These are phyloP conservation scores for Mesoligia furuncula DNA, from an alignment of 2,888 invertebrate species.

Conservation along the genomic window DNA sequence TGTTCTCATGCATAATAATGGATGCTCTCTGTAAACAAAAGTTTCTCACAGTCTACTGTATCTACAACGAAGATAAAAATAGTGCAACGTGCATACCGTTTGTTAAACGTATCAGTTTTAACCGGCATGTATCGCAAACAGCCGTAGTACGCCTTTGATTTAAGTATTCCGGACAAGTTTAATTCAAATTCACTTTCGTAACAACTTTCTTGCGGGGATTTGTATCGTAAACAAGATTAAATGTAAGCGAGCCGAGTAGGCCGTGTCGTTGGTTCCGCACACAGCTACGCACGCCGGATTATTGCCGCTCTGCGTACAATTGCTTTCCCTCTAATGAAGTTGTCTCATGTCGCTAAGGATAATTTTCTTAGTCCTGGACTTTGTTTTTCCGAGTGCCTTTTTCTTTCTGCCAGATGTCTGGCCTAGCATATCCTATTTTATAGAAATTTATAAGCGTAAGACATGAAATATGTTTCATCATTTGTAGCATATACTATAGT, in stretches of 20 bases:
- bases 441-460: background rate
- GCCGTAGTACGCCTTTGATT: conserved; percentile 49
- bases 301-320: conserved; percentile 75
- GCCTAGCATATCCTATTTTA: background rate
- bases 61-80: conserved; percentile 46
- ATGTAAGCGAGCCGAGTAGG: conserved; percentile 68
- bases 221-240: conserved; percentile 82
- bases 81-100: conserved; percentile 49
- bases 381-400: conserved; percentile 19
- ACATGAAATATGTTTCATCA: conserved; percentile 10
- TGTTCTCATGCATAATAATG: conserved; percentile 21
- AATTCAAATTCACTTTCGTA: conserved; percentile 73
- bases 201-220: conserved; percentile 78
- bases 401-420: background rate
- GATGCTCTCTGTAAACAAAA: conserved; percentile 42
- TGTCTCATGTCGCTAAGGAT: conserved; percentile 70
- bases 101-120: conserved; percentile 35
- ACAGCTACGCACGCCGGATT: conserved; percentile 73
- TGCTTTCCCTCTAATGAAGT: conserved; percentile 76
- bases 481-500: background rate
- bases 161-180: conserved; percentile 72
- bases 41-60: conserved; percentile 27
- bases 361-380: conserved; percentile 63
- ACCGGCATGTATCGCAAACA: conserved; percentile 28
- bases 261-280: conserved; percentile 69